Base-by-base conservation (phyloP, 2,888 invertebrate genomes). In the Idaea straminata region DNA sequence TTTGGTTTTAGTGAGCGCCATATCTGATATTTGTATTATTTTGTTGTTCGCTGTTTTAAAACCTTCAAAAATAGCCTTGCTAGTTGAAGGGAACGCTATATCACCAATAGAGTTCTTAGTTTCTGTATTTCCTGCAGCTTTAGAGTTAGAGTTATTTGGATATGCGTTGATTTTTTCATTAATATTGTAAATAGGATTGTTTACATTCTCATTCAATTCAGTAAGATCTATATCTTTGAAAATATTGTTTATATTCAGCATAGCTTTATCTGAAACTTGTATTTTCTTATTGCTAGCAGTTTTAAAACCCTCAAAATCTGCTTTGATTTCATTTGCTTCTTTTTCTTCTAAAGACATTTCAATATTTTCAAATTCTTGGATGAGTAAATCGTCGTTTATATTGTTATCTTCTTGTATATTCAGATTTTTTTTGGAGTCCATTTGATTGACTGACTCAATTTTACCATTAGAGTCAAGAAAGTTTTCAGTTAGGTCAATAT, bases 271-370 rank as follows among this genome's bases (percentile, higher is more conserved):
- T 5, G 81, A 82, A 62, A 84, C 72, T 62, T 69, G 64, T 13
- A 88, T 78, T 15, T 72, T 74, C 74, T 83, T 85, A 25, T 86
- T 84, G 69, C 78, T 82, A 34, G 83, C 86, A 6, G 84, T 83
- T 70, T 80, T 77, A 69, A 87, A 87, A 59, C 81, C 82, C 57
- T 62, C 15, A 59, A 66, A 65, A 38, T 25, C 25, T 25, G 59
- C 16, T 35, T 35, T 6, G n/a, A 35, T 6, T 0, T 65, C 16
- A 1, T 66, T 63, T 6, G 15, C 57, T 61, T 65, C 34, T 64
- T 69, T 71, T 15, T 76, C 74, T 62, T 75, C 67, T 38, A 80
- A 36, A n/a, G 78, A 77, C 80, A 77, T 81, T 74, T 83, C 81
- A 38, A 79, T 74, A 58, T 80, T 79, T 71, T 71, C 77, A 68